Evolutionary conservation across 2,888 invertebrate species (phyloP).

Genomic region (Habroteleia sp.): DNA sequence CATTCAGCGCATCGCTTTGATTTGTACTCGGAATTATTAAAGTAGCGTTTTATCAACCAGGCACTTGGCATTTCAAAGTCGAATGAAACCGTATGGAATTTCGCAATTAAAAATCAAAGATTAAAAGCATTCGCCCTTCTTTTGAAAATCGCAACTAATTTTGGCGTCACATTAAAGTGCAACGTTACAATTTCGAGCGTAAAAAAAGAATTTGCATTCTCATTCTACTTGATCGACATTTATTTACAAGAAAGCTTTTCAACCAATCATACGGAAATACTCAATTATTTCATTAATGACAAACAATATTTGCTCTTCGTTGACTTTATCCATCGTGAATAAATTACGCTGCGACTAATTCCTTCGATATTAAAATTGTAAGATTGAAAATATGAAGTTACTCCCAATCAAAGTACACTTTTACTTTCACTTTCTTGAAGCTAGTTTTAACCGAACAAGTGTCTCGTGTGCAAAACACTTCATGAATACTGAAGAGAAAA

Average conservation of each 20-base stretch:
- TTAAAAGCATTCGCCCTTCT: too few relatives aligned
- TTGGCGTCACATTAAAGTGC: conserved; percentile 1
- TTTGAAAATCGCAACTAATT: background rate
- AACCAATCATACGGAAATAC: conserved; percentile 3
- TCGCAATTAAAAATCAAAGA: too few relatives aligned
- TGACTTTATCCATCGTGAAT: background rate
- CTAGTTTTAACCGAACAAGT: too few relatives aligned
- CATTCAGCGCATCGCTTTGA: background rate
- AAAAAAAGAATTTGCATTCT: background rate
- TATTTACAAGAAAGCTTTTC: background rate
- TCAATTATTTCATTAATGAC: background rate
- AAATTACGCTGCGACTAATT: too few relatives aligned
- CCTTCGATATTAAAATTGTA: too few relatives aligned
- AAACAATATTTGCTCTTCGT: background rate
- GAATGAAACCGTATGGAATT: background rate
- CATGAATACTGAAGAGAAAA: too few relatives aligned
- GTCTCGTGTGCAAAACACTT: too few relatives aligned
- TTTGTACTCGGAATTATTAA: conserved; percentile 5
- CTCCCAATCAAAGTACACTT: too few relatives aligned
- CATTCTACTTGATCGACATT: background rate
- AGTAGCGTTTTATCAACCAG: background rate
- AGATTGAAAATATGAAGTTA: too few relatives aligned
- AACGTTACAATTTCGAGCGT: background rate
- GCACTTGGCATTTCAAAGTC: background rate
- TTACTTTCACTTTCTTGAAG: too few relatives aligned